Evolutionary conservation across 2,113 vertebrate genomes (phyloP).

Genomic region (Burhinus oedicnemus): DNA sequence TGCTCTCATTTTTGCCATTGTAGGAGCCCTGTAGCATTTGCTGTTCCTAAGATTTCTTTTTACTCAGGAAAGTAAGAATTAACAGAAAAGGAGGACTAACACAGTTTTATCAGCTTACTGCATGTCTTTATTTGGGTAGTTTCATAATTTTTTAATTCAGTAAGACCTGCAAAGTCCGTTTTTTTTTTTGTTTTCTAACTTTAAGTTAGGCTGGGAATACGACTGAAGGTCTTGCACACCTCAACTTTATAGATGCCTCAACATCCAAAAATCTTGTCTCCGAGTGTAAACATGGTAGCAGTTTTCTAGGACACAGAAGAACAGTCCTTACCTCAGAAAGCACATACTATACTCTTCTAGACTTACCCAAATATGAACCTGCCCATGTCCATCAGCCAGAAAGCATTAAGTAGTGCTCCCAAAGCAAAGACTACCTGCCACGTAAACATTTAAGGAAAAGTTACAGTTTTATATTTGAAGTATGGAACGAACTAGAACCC

Average conservation of each 20-base stretch:
- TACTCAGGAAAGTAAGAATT: not conserved
- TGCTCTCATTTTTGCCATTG: not conserved
- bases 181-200: not conserved
- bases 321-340: not conserved
- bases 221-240: not conserved
- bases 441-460: not conserved
- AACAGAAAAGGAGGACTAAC: not conserved
- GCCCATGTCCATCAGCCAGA: conserved; percentile 93
- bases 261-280: not conserved
- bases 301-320: not conserved
- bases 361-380: conserved; percentile 97
- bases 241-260: not conserved
- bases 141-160: not conserved
- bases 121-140: not conserved
- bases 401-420: conserved; percentile 84
- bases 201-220: not conserved
- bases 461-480: fast-evolving
- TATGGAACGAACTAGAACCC: fast-evolving
- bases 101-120: not conserved
- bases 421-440: conserved; percentile 89
- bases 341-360: fast-evolving
- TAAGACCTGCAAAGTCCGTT: not conserved
- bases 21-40: not conserved
- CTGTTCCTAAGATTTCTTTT: not conserved
- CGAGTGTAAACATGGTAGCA: fast-evolving